Percentiles rank a stretch among this genome's conserved stretches.
phyloP scores from a whole-genome alignment of 2,113 vertebrate genomes.

The Pelmatolapia mariae region DNA sequence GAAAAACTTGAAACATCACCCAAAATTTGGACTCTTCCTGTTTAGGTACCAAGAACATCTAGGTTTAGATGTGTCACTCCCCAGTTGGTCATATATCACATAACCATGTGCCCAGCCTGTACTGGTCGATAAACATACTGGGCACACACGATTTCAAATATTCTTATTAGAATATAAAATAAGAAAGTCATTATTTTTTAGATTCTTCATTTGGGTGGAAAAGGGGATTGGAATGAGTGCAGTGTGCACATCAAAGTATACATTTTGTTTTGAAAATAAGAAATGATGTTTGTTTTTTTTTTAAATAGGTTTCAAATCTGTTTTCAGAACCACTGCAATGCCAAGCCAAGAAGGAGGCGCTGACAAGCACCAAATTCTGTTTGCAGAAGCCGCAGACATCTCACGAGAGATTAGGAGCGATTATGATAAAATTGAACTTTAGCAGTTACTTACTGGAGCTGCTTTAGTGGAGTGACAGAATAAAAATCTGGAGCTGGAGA shows the following conservation, averaged over 20 bases:
- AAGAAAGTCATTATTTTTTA: not conserved
- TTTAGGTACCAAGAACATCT: not conserved
- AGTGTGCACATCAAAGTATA: not conserved
- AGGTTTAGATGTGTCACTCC: not conserved
- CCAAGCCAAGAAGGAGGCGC: not conserved
- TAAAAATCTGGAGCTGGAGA: not conserved
- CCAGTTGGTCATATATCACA: not conserved
- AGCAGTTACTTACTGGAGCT: not conserved
- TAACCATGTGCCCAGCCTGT: not conserved
- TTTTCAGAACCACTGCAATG: not conserved
- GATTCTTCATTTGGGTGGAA: not conserved
- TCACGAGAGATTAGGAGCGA: not conserved
- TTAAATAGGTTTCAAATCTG: not conserved
- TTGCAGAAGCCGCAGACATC: not conserved
- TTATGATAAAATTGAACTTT: not conserved
- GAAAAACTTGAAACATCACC: not conserved
- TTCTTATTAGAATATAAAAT: not conserved
- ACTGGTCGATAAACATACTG: not conserved
- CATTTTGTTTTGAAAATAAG: not conserved
- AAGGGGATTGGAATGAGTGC: not conserved
- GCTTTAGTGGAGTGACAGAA: not conserved
- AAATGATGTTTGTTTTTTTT: rapidly evolving
- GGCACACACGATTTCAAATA: not conserved
- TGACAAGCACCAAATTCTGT: not conserved
- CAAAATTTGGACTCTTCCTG: not conserved